Evolutionary conservation across 2,888 invertebrate species (phyloP).

Genomic region (Ellobium chinense): DNA sequence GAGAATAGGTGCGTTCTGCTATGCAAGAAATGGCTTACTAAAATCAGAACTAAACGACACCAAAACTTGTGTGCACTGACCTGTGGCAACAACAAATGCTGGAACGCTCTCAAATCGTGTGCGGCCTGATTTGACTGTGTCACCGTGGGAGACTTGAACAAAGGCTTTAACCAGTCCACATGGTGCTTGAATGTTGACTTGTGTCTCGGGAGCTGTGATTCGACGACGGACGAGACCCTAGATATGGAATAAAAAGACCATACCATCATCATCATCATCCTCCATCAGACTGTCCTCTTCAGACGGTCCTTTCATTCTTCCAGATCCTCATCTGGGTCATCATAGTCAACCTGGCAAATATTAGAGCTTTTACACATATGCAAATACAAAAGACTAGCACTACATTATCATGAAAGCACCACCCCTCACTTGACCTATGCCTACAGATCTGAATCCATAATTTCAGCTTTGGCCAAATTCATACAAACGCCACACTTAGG

Average conservation of each 20-base stretch:
- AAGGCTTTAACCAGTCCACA: constrained; percentile 76
- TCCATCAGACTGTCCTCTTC: neutral
- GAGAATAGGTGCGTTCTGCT: no score
- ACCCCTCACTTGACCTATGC: no score
- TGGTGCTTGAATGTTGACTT: constrained; percentile 76
- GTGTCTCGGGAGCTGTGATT: constrained; percentile 65
- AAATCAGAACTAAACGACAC: no score
- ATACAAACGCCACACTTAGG: no score
- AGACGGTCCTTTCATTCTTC: neutral
- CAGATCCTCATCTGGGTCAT: neutral
- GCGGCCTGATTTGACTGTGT: constrained; percentile 59
- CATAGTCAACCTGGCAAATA: neutral
- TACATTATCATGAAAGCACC: no score
- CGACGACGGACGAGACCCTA: neutral
- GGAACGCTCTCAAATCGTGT: constrained; percentile 77
- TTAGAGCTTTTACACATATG: neutral
- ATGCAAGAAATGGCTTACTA: no score
- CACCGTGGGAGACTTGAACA: constrained; percentile 56
- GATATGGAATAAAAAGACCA: neutral
- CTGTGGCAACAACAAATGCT: constrained; percentile 70
- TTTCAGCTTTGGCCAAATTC: no score
- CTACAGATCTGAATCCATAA: no score
- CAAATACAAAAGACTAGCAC: no score
- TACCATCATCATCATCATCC: neutral
- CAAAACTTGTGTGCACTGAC: no score